Evolutionary conservation across 2,113 vertebrate species (phyloP).

Genomic region (Nothobranchius kuhntae): DNA sequence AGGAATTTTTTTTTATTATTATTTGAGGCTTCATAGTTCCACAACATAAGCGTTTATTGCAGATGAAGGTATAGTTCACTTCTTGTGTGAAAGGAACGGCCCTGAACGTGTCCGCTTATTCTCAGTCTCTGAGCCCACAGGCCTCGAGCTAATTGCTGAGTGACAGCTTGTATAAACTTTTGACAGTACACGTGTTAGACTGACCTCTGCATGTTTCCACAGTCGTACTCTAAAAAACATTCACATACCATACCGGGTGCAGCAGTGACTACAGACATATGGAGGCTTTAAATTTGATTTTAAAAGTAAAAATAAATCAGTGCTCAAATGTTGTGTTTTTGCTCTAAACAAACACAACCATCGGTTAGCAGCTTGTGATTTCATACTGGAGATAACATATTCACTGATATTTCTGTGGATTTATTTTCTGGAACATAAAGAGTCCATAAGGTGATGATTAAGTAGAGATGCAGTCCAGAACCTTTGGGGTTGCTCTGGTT

Average conservation of each 20-base stretch:
- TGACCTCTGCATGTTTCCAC: slow-evolving; percentile 36
- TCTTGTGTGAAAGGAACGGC: slow-evolving; percentile 34
- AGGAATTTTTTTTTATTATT: neutral
- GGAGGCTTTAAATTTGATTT: neutral
- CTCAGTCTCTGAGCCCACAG: slow-evolving; percentile 8
- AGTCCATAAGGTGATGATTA: slow-evolving; percentile 63
- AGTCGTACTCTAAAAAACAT: neutral
- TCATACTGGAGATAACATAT: slow-evolving; percentile 9
- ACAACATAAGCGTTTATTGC: slow-evolving; percentile 8
- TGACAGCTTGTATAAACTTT: slow-evolving; percentile 55
- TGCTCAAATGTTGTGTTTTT: slow-evolving; percentile 33
- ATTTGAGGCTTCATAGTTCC: slow-evolving; percentile 7
- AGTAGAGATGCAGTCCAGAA: slow-evolving; percentile 41
- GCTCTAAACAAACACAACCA: slow-evolving; percentile 24
- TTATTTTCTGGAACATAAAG: slow-evolving; percentile 26
- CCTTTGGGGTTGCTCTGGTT: slow-evolving; percentile 49
- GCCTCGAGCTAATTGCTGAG: slow-evolving; percentile 40
- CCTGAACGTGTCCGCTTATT: slow-evolving; percentile 33
- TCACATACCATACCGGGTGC: neutral
- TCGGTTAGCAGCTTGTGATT: slow-evolving; percentile 7
- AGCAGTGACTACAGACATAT: slow-evolving; percentile 4
- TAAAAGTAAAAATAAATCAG: slow-evolving; percentile 34
- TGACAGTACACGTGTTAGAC: slow-evolving; percentile 46
- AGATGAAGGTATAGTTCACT: slow-evolving; percentile 39
- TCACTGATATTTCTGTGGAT: slow-evolving; percentile 28